A percentile compares a stretch with the other conserved stretches of the same genome.
Conservation (phyloP, 2,113 vertebrate species). For the Oophaga pumilio region DNA sequence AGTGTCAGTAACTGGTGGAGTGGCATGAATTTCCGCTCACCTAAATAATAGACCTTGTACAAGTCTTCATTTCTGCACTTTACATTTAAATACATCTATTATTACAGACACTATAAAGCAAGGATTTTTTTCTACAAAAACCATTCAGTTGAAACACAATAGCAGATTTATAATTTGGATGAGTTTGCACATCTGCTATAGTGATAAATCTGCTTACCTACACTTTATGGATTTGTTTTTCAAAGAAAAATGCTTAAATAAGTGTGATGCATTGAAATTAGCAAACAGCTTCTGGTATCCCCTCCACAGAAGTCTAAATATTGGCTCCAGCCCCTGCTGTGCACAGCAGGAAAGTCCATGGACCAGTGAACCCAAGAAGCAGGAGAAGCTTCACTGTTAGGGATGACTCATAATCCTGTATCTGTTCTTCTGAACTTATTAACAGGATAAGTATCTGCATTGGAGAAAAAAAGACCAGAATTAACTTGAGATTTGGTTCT, state of each 20-base stretch:
- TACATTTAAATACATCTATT: background rate
- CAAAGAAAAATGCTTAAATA: constrained; percentile 22
- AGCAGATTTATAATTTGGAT: constrained; percentile 33
- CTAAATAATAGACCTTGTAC: background rate
- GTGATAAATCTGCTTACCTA: constrained; percentile 32
- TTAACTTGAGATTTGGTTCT: constrained; percentile 4
- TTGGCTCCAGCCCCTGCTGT: constrained; percentile 41
- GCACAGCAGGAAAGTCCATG: constrained; percentile 49
- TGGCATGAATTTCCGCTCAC: background rate
- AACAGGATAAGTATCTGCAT: constrained; percentile 37
- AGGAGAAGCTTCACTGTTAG: constrained; percentile 21
- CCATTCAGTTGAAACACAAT: constrained; percentile 21
- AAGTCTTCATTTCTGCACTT: background rate
- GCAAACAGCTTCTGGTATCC: constrained; percentile 5
- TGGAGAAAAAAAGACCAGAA: constrained; percentile 3
- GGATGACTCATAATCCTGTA: constrained; percentile 32
- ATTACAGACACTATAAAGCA: background rate
- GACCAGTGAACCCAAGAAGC: constrained; percentile 50
- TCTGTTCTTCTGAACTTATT: constrained; percentile 36
- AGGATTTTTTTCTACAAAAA: background rate
- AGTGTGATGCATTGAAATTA: constrained; percentile 15
- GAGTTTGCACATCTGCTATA: constrained; percentile 1
- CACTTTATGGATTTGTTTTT: constrained; percentile 34
- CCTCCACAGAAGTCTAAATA: constrained; percentile 23
- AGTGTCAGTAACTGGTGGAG: background rate